Base-by-base conservation (phyloP, 2,797 vertebrate species). In the Malacoctenus gilli region DNA sequence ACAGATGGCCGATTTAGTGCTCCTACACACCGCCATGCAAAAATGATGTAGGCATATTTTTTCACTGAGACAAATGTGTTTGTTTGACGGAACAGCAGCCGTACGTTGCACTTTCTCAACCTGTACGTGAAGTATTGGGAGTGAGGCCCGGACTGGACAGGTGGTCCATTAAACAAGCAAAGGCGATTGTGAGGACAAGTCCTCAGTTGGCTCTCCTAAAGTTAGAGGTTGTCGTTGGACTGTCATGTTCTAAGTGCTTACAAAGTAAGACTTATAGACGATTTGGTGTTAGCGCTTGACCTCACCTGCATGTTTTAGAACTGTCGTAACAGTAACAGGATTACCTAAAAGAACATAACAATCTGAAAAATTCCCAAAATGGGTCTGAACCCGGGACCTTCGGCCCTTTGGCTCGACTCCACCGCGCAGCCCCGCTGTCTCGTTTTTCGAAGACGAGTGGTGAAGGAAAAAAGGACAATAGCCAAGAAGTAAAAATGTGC, bases 11-110 rank as follows among this genome's bases (percentile, higher is more conserved):
- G 30, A 59, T 39, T 13, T 13, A 43, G 16, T 44, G 35, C 13
- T 38, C 6, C 19, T 25, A 11, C 1, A n/a, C 38, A 53, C 9
- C 42, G 16, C n/a, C 37, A 23, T 60, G 6, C 51, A 22, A 55
- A 25, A 21, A 43, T 28, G 25, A 54, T 34, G 4, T 50, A 47
- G 40, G 35, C 21, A 46, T 42, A 40, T 60, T 31, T 34, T 53
- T n/a, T 44, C 19, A 62, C 2, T 10, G 30, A 18, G 28, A 48
- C 22, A 35, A 25, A 52, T 53, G 18, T 28, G 25, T 49, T 59
- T 72, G 39, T 59, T 37, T 46, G 20, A 50, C 42, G 7, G 30
- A 14, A 63, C 19, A 60, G 38, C 38, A 65, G 28, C 21, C 8
- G 30, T 57, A 31, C 12, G 25, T 39, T 59, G 25, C 10, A 48